phyloP scores from a whole-genome alignment of 2,888 invertebrate genomes.

The Leptopilina syphax region DNA sequence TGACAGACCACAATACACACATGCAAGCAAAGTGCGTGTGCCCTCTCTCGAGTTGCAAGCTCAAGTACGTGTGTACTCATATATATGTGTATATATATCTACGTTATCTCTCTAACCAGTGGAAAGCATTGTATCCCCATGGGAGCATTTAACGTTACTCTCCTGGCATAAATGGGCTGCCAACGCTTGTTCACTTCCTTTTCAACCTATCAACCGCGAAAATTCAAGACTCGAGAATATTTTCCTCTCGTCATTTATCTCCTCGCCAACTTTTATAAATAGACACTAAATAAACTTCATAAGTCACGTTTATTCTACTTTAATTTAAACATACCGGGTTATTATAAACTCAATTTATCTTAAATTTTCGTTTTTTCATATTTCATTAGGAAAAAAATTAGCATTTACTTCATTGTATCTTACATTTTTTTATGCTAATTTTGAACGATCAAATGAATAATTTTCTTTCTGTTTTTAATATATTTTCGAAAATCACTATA shows the following conservation, averaged over 20 bases:
- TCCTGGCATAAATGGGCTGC: conserved; percentile 31
- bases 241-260: conserved; percentile 25
- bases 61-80: conserved; percentile 11
- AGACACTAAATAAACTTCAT: neutral
- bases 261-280: conserved; percentile 10
- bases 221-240: conserved; percentile 8
- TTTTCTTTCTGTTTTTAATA: too few species aligned
- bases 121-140: conserved; percentile 34
- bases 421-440: too few species aligned
- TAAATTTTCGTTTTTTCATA: too few species aligned
- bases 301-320: too few species aligned
- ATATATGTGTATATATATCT: neutral
- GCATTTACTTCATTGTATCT: too few species aligned
- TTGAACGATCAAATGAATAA: too few species aligned
- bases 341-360: too few species aligned
- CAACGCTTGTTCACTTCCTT: conserved; percentile 17
- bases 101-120: conserved; percentile 24
- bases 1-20: neutral
- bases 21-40: neutral
- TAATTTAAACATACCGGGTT: too few species aligned
- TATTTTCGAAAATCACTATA: too few species aligned
- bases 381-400: too few species aligned
- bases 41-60: neutral
- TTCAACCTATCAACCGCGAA: conserved; percentile 19
- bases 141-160: conserved; percentile 35